Evolutionary conservation across 2,113 vertebrate genomes (phyloP).

Genomic region (Talpa occidentalis): DNA sequence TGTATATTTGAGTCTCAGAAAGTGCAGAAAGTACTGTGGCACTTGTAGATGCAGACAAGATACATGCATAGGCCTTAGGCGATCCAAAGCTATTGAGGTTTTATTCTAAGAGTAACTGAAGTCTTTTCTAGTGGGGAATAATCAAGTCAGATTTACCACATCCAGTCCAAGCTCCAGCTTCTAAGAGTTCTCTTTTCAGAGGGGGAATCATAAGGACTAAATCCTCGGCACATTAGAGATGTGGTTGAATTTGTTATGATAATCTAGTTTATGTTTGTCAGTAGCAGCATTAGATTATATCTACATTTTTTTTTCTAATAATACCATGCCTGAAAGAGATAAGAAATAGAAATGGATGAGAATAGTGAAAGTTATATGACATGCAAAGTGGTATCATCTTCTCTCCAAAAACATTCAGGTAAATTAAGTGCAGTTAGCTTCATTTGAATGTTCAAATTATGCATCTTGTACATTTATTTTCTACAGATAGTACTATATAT

Average conservation of each 20-base stretch:
- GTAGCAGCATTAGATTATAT: neutral
- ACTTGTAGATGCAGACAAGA: fast-evolving
- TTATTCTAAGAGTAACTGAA: neutral
- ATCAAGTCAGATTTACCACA: neutral
- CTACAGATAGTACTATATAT: neutral
- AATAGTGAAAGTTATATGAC: neutral
- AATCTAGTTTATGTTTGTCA: neutral
- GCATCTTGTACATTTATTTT: neutral
- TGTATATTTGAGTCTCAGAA: neutral
- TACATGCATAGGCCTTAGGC: neutral
- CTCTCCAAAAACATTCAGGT: neutral
- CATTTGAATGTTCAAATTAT: neutral
- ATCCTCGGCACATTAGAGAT: neutral
- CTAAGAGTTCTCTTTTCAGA: neutral
- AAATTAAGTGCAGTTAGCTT: neutral
- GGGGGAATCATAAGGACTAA: neutral
- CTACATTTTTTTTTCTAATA: neutral
- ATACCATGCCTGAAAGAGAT: neutral
- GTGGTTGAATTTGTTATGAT: neutral
- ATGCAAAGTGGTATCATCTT: neutral
- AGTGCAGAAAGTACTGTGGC: neutral
- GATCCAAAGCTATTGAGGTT: neutral
- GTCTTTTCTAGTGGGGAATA: neutral
- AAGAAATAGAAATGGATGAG: neutral
- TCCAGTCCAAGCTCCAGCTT: neutral